Evolutionary conservation across 2,797 vertebrate species (phyloP).

Genomic region (Chelonia mydas): DNA sequence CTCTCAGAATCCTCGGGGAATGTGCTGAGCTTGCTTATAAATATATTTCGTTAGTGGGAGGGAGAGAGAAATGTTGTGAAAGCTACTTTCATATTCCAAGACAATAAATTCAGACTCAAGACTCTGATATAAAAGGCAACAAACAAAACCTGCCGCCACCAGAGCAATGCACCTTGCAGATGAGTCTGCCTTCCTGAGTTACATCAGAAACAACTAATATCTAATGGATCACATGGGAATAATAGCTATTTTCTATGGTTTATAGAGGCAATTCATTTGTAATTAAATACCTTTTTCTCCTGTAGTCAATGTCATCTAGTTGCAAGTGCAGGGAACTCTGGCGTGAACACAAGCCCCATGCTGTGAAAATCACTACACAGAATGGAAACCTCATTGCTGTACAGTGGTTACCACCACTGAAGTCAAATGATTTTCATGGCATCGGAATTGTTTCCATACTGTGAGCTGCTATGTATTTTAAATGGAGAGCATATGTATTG

Average conservation of each 20-base stretch:
- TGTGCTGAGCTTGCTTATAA: rapidly evolving
- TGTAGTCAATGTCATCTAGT: not conserved
- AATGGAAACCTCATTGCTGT: not conserved
- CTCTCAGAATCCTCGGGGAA: rapidly evolving
- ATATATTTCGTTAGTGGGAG: rapidly evolving
- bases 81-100: rapidly evolving
- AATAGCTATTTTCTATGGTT: slow-evolving; percentile 8
- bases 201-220: not conserved
- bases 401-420: not conserved
- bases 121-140: not conserved
- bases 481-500: not conserved
- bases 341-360: not conserved
- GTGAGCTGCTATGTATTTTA: rapidly evolving
- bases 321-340: not conserved
- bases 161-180: rapidly evolving
- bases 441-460: rapidly evolving
- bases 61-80: not conserved
- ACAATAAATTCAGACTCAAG: not conserved
- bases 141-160: rapidly evolving
- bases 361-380: slow-evolving; percentile 16
- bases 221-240: not conserved
- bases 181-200: not conserved
- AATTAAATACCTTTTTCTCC: not conserved
- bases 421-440: not conserved
- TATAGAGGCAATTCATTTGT: not conserved